phyloP scores from a whole-genome alignment of 2,113 vertebrate species.

The Falcunculus frontatus region DNA sequence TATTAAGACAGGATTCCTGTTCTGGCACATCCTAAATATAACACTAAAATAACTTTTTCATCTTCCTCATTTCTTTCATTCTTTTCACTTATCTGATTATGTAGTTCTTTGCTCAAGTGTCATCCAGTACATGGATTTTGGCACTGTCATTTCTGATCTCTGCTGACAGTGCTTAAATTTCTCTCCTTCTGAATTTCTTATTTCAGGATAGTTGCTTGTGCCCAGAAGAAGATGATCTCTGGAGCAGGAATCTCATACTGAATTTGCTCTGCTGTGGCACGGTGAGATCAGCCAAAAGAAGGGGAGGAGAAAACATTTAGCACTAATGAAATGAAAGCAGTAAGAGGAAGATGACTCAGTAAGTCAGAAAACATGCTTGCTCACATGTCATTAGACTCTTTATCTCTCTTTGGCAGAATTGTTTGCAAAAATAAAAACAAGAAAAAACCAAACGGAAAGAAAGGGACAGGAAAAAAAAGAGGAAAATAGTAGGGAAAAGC shows the following conservation, averaged over 20 bases:
- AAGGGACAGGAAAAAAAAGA: not conserved
- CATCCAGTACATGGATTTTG: not conserved
- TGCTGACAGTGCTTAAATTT: not conserved
- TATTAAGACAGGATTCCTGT: not conserved
- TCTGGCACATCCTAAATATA: not conserved
- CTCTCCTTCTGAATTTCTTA: not conserved
- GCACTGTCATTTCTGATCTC: not conserved
- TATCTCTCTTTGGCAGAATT: not conserved
- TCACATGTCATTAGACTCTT: not conserved
- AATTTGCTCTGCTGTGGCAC: not conserved
- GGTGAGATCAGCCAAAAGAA: not conserved
- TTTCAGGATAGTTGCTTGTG: not conserved
- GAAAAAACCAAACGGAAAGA: not conserved
- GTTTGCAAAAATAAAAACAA: not conserved
- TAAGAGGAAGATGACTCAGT: not conserved
- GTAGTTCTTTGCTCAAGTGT: not conserved
- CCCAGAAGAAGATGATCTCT: not conserved
- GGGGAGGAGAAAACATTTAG: not conserved
- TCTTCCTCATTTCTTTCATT: not conserved
- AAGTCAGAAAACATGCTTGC: not conserved
- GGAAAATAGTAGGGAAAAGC: not conserved
- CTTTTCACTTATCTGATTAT: not conserved
- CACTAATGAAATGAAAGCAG: not conserved
- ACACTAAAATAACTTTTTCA: not conserved
- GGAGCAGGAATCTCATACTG: not conserved